These are phyloP conservation scores for Seira sanloemensis DNA, from an alignment of 2,888 invertebrate genomes.

Conservation along the genomic window DNA sequence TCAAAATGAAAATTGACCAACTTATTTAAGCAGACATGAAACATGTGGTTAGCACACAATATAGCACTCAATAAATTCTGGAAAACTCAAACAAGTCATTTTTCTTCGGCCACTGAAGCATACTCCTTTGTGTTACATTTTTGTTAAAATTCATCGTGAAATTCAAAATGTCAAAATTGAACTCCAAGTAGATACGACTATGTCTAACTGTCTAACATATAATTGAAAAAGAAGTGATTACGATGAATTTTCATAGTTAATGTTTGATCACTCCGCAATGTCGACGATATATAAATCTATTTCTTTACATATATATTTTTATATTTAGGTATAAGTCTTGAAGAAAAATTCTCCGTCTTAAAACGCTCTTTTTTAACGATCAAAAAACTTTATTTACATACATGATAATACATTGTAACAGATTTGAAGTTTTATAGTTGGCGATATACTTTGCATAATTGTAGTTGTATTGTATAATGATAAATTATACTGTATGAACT, in stretches of 20 bases:
- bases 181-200: too few species aligned
- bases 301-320: not conserved
- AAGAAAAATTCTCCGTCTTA: not conserved
- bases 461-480: not conserved
- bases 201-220: too few species aligned
- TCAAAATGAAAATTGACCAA: not conserved
- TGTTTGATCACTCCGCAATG: too few species aligned
- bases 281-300: too few species aligned
- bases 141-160: too few species aligned
- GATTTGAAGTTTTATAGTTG: not conserved
- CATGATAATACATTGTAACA: not conserved
- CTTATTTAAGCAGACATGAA: not conserved
- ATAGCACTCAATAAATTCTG: not conserved
- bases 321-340: not conserved
- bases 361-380: not conserved
- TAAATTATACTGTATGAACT: not conserved
- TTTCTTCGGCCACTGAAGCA: not conserved
- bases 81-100: not conserved
- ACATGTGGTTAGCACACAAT: not conserved
- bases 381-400: slow-evolving; percentile 9
- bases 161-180: too few species aligned
- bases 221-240: too few species aligned
- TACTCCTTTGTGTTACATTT: not conserved
- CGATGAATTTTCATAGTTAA: too few species aligned
- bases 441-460: slow-evolving; percentile 8